Evolutionary conservation across 2,113 vertebrate genomes (phyloP), one percentile per base, ranked within the genome.

Genomic region (Sterrhoptilus dennistouni): DNA sequence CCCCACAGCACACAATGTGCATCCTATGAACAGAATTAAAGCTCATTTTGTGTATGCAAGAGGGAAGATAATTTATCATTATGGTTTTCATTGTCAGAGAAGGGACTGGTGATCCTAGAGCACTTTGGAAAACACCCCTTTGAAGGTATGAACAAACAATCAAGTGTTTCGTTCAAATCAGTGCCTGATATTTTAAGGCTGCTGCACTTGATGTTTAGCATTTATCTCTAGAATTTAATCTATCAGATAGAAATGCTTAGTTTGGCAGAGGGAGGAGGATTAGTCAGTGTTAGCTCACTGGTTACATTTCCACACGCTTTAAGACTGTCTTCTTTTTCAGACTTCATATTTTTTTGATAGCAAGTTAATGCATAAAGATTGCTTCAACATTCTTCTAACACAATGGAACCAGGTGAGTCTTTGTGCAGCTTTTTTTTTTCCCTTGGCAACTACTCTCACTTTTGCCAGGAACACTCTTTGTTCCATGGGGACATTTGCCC

Each of bases 241-340:
- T 81, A 44, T 80, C 77, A 47, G 81, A 86, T 76, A 89, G 80
- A 92, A 89, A 80, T 45, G 68, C 60, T 89, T 94, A 40, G 33
- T 35, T 90, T 96, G 94, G 87, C 81, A 84, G 12, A 36, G 61
- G 42, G 4, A 4, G 44, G 24, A 82, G 40, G 52, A 95, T 92
- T 92, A 93, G 64, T 95, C 83, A 95, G 38, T 77, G 80, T 82
- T 94, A 79, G 79, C 61, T 94, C 84, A 72, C 61, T 69, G 54
- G 66, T 87, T 94, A 78, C 12, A 49, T 13, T 87, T 91, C 79
- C 76, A 94, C 38, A 65, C 71, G 23, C 59, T 79, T 79, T 75
- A 57, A 91, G 50, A 77, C 63, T 36, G 47, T 74, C 24, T 53
- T 89, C 31, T 44, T 38, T 88, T 59, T 75, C 21, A 50, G 47